These are phyloP conservation scores for Leucoptera coffeella DNA, from an alignment of 2,888 invertebrate genomes.

Conservation along the genomic window DNA sequence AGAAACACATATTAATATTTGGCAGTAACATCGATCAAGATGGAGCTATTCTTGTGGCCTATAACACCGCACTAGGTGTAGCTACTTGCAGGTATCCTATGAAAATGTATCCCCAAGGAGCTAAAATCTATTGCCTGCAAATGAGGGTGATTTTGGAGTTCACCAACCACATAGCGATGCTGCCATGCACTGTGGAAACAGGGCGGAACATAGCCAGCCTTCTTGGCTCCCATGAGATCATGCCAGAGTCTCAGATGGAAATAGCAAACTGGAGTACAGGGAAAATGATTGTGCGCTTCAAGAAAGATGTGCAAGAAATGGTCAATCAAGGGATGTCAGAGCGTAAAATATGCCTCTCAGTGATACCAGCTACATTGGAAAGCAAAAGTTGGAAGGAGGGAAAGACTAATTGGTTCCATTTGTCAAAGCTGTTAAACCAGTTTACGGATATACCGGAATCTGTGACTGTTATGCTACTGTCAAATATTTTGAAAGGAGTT, in stretches of 20 bases:
- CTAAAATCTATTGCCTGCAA: slow-evolving; percentile 30
- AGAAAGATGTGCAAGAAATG: slow-evolving; percentile 18
- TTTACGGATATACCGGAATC: slow-evolving; percentile 53
- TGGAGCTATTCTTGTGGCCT: slow-evolving; percentile 54
- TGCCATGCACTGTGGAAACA: slow-evolving; percentile 33
- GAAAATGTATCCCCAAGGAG: slow-evolving; percentile 42
- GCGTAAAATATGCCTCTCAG: slow-evolving; percentile 34
- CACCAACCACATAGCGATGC: slow-evolving; percentile 42
- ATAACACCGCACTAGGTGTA: slow-evolving; percentile 34
- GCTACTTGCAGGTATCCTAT: slow-evolving; percentile 41
- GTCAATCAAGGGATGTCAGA: slow-evolving; percentile 45
- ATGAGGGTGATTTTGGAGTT: slow-evolving; percentile 35
- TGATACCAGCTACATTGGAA: slow-evolving; percentile 39
- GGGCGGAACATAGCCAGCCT: slow-evolving; percentile 36
- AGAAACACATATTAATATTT: slow-evolving; percentile 61
- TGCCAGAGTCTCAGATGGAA: slow-evolving; percentile 20
- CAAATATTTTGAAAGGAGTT: slow-evolving; percentile 24
- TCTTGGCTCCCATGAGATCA: slow-evolving; percentile 35
- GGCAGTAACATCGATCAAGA: slow-evolving; percentile 63
- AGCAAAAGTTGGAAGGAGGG: slow-evolving; percentile 20
- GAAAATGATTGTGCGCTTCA: too few species aligned
- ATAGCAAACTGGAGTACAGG: slow-evolving; percentile 35
- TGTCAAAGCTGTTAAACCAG: slow-evolving; percentile 20
- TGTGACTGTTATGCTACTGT: slow-evolving; percentile 33
- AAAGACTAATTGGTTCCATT: too few species aligned